These are phyloP conservation scores for Amphiura filiformis DNA, from an alignment of 35 echinoderm and acorn worm species.

Conservation along the genomic window DNA sequence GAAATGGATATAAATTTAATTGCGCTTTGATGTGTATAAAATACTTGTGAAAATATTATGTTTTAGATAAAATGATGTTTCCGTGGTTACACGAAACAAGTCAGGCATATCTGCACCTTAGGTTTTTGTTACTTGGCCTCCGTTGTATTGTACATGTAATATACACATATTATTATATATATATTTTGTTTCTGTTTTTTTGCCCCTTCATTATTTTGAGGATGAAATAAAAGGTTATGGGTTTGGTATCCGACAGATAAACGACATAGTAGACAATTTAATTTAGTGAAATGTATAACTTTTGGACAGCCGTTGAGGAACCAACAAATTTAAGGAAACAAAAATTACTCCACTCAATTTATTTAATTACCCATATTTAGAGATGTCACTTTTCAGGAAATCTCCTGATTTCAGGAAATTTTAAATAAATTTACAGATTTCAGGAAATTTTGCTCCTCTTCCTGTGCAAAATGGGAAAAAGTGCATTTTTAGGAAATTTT, in stretches of 20 bases:
- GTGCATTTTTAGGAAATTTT: too few relatives aligned
- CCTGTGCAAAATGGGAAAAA: too few relatives aligned
- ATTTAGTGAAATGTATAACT: neutral
- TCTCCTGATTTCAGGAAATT: too few relatives aligned
- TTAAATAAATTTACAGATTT: too few relatives aligned
- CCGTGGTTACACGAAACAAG: neutral
- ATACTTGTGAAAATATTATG: neutral
- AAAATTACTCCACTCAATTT: too few relatives aligned
- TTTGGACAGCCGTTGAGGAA: neutral
- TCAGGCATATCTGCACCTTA: neutral
- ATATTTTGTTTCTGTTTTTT: neutral
- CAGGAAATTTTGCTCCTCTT: too few relatives aligned
- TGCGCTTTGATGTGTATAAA: constrained; percentile 8
- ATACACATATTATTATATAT: neutral
- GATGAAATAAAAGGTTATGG: neutral
- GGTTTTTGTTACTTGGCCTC: neutral
- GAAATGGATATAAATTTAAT: neutral
- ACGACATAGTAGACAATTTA: neutral
- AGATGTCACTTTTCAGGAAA: too few relatives aligned
- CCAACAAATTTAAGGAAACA: neutral
- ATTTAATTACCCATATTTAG: too few relatives aligned
- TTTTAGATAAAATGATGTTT: neutral
- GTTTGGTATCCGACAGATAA: neutral
- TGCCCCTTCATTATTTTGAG: neutral
- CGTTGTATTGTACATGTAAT: neutral